phyloP scores from a whole-genome alignment of 2,797 vertebrate genomes.

The Pseudotriccus pelzelni region DNA sequence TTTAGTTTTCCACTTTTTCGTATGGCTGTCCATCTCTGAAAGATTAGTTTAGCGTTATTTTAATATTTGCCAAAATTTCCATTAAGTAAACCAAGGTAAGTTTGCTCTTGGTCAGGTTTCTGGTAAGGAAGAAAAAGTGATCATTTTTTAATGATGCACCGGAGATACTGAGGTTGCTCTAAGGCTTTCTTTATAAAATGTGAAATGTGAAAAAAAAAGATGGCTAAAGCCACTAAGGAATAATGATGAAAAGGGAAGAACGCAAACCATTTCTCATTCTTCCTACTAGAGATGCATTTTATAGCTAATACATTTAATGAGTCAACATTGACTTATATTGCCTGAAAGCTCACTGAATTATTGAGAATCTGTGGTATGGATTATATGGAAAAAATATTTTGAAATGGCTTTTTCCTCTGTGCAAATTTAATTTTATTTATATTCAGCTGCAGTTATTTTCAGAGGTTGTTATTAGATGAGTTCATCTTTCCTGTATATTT shows the following conservation, averaged over 20 bases:
- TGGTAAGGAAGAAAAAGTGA: conserved; percentile 13
- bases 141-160: conserved; percentile 17
- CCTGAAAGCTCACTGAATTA: conserved; percentile 69
- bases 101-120: conserved; percentile 45
- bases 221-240: conserved; percentile 30
- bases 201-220: conserved; percentile 29
- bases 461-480: conserved; percentile 37
- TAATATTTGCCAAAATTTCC: conserved; percentile 11
- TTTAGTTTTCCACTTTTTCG: neutral
- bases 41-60: conserved; percentile 52
- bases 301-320: conserved; percentile 65
- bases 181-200: conserved; percentile 32
- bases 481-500: conserved; percentile 64
- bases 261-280: conserved; percentile 36
- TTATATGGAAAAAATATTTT: conserved; percentile 54
- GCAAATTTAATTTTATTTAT: conserved; percentile 66
- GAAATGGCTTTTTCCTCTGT: conserved; percentile 56
- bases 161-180: neutral
- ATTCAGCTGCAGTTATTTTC: conserved; percentile 58
- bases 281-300: conserved; percentile 39
- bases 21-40: neutral
- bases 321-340: conserved; percentile 64
- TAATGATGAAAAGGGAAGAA: conserved; percentile 49
- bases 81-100: neutral
- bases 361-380: conserved; percentile 58